Evolutionary conservation across 1,140 invertebrate genomes (phyloP).

Genomic region (Ceratosolen fusciceps): DNA sequence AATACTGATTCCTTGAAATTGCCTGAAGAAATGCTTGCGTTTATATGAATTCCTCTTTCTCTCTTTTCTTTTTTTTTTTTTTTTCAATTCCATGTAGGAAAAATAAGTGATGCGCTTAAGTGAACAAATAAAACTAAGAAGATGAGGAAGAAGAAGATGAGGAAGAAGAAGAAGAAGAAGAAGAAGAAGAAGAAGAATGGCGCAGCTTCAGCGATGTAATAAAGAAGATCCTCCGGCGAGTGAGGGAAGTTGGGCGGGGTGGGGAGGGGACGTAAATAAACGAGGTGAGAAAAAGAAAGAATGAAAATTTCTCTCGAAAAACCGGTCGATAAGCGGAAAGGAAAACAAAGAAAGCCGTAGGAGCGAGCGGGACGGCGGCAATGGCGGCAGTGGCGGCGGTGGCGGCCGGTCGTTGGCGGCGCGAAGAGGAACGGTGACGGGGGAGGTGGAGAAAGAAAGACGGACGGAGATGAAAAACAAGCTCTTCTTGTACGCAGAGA

Average conservation of each 20-base stretch:
- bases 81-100: background rate
- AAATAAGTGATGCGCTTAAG: background rate
- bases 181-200: background rate
- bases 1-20: too few relatives aligned
- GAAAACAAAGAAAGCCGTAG: slow-evolving; percentile 17
- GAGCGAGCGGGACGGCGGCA: background rate
- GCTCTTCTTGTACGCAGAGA: background rate
- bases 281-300: background rate
- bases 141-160: background rate
- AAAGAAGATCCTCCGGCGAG: background rate
- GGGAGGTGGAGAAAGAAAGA: background rate
- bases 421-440: background rate
- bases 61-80: background rate
- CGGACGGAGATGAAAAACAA: slow-evolving; percentile 16
- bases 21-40: too few relatives aligned
- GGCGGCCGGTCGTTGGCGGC: too few relatives aligned
- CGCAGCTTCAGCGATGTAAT: background rate
- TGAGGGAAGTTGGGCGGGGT: too few relatives aligned
- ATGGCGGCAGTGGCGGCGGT: too few relatives aligned
- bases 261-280: background rate
- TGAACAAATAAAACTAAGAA: background rate
- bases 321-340: slow-evolving; percentile 11
- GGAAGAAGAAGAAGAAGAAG: background rate
- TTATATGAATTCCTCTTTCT: too few relatives aligned
- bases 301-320: slow-evolving; percentile 6